Base-by-base conservation (phyloP, 2,888 invertebrate genomes). In the Anoplius nigerrimus region DNA sequence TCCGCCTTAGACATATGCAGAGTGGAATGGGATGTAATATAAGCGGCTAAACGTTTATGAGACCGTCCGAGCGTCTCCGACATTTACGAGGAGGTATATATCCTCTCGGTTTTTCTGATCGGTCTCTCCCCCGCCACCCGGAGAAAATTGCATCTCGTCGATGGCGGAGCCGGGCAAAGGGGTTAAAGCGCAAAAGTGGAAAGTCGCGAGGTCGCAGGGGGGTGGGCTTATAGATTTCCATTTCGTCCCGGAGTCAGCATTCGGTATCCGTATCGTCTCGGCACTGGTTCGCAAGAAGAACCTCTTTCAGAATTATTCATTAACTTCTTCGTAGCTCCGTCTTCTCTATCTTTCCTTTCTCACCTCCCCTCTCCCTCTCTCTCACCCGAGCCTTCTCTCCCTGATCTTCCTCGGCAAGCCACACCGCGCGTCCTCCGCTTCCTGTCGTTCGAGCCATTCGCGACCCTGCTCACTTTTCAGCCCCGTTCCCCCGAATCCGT, bases 281-380 rank as follows among this genome's bases (percentile, higher is more conserved):
- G 77, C 79, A 74, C 78, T 74, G 72, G 73, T 70, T 78, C 79
- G 79, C 76, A 83, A 86, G 78, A 81, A 78, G 79, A 78, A 79
- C 77, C 78, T 75, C 80, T 80, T 75, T 77, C 72, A 76, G 81
- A 86, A 87, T 87, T 87, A 87, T 87, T 86, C 85, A 86, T 86
- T 85, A 84, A 67, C 20, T 55, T 62, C 21, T 42, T 62, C 60
- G 5, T 18, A n/a, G 51, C 53, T 21, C 16, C 34, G 2, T 16
- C 4, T 11, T 45, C 56, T 20, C 45, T 55, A 6, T 18, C 18
- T 34, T 42, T 34, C 51, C 58, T 66, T 53, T 62, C 6, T 59
- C 63, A 34, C 43, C 54, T 56, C 64, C 8, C 46, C 48, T 34
- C 34, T 86, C 86, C 13, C n/a, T 45, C 15, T 45, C 45, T 45